A percentile compares a stretch with the other conserved stretches of the same genome.
Evolutionary conservation across 2,888 invertebrate genomes (phyloP).

Genomic region (Nomada ruficornis): DNA sequence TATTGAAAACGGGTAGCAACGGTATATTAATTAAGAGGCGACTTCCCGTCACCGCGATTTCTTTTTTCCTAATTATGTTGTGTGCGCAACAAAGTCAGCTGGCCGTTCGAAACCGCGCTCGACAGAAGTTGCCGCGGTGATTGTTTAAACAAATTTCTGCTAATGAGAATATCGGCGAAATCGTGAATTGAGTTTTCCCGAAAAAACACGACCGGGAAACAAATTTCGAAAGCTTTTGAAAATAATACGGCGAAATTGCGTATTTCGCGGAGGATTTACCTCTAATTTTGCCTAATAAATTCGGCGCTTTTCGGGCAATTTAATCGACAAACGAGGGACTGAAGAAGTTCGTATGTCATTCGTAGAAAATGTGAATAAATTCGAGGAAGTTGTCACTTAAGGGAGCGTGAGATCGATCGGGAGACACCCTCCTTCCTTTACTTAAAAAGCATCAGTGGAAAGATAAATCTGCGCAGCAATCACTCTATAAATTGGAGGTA

Average conservation of each 20-base stretch:
- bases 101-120: neutral
- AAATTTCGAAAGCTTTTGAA: too few species aligned
- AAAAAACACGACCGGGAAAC: neutral
- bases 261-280: too few species aligned
- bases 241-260: too few species aligned
- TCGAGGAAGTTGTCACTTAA: too few species aligned
- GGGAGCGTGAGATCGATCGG: too few species aligned
- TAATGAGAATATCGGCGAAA: neutral
- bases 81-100: neutral
- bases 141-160: neutral
- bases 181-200: neutral
- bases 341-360: too few species aligned
- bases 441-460: neutral
- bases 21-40: conserved; percentile 52
- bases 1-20: conserved; percentile 44
- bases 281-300: too few species aligned
- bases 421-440: too few species aligned
- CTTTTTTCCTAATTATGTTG: neutral
- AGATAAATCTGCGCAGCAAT: neutral
- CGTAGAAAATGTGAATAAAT: too few species aligned
- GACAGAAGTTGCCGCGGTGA: neutral
- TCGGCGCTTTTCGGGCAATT: too few species aligned
- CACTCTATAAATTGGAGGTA: conserved; percentile 7
- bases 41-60: conserved; percentile 20
- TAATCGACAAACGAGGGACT: too few species aligned